Evolutionary conservation across 2,113 vertebrate species (phyloP).

Genomic region (Xerus inauris): DNA sequence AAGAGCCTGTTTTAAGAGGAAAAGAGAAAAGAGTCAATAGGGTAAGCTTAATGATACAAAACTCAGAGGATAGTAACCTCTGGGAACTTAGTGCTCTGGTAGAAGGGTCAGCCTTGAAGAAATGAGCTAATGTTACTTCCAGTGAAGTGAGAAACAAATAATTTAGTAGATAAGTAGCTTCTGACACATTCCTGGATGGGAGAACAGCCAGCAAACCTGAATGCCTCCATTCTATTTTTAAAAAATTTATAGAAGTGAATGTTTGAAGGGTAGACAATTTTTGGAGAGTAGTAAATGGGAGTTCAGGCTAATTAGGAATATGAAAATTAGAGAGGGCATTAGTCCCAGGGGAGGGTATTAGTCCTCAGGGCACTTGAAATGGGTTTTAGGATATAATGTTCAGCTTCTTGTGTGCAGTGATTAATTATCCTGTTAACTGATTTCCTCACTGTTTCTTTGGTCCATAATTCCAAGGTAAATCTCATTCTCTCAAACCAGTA

Average conservation of each 20-base stretch:
- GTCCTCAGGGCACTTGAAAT: background rate
- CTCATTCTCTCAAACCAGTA: background rate
- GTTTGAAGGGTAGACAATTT: background rate
- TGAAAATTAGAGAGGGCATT: background rate
- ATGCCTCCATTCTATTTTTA: background rate
- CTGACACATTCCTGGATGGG: background rate
- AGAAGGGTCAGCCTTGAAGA: background rate
- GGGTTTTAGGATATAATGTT: background rate
- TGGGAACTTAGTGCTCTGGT: background rate
- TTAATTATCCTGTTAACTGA: background rate
- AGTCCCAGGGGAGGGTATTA: no score
- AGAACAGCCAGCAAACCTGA: background rate
- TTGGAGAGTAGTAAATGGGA: background rate
- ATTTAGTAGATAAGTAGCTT: background rate
- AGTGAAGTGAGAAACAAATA: background rate
- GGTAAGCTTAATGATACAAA: background rate
- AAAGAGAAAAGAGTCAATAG: background rate
- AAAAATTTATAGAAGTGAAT: background rate
- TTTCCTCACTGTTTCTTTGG: background rate
- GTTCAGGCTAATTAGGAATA: background rate
- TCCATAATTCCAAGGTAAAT: background rate
- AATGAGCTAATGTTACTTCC: background rate
- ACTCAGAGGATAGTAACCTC: background rate
- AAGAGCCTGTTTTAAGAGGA: background rate
- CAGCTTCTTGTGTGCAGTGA: background rate